Conservation (phyloP, 2,113 vertebrate genomes). For the Aix galericulata region DNA sequence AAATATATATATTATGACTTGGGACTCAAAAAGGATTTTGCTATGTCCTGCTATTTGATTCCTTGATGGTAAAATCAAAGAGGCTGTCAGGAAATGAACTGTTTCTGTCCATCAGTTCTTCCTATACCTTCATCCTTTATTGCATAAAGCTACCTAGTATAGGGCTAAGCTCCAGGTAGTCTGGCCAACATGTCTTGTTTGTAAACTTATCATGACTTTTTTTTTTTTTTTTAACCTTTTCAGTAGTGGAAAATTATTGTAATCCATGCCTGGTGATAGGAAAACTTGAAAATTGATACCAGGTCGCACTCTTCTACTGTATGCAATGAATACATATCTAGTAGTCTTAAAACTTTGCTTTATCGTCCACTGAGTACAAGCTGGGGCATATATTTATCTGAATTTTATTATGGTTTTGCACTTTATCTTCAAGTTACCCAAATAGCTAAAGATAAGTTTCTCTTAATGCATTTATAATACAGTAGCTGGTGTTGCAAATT, state of each 20-base stretch:
- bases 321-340: slow-evolving; percentile 39
- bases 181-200: background rate
- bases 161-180: background rate
- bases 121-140: background rate
- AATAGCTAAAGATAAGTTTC: slow-evolving; percentile 13
- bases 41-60: background rate
- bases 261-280: slow-evolving; percentile 18
- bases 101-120: background rate
- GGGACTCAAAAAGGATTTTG: background rate
- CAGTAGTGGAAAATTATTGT: background rate
- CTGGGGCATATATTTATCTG: slow-evolving; percentile 37
- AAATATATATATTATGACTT: background rate
- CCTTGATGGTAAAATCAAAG: background rate
- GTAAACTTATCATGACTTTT: background rate
- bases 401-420: slow-evolving; percentile 56
- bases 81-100: background rate
- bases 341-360: background rate
- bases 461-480: slow-evolving; percentile 7
- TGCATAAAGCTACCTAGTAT: background rate
- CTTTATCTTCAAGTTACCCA: slow-evolving; percentile 46
- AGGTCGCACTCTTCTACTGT: background rate
- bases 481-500: slow-evolving; percentile 28
- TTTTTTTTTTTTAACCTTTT: background rate
- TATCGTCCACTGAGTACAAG: background rate
- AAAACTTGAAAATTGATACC: slow-evolving; percentile 44